Base-by-base conservation (phyloP, 2,888 invertebrate species). In the Drosophila phalerata region DNA sequence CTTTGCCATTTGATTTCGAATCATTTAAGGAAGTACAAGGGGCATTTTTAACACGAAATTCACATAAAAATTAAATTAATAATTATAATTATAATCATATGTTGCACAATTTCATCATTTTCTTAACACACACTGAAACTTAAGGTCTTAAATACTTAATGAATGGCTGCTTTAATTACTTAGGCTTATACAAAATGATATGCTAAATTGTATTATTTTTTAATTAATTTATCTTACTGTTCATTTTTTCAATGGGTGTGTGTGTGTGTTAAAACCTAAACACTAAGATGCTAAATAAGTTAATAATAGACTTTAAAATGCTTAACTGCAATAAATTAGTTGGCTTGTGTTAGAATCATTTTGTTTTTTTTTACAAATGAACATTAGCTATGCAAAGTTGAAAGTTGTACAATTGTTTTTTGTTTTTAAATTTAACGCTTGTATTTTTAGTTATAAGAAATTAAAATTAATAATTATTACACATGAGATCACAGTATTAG, bases 401-500 rank as follows among this genome's bases (percentile, higher is more conserved):
- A 75, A 75, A 52, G 43, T 61, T 66, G 64, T 67, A 48, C 48
- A 58, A 58, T 58, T 64, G 49, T 64, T 66, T 69, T 60, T 58
- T 64, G 49, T 64, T 66, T 69, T 60, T 56, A 66, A 77, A 79
- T 77, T 76, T 69, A 88, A 86, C 81, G 85, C 85, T 90, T 89
- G 85, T 63, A 51, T 80, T 61, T 73, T 83, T 79, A 83, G 80
- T 88, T 85, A 62, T 69, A 83, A 66, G 86, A 85, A 85, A 83
- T 88, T 88, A 86, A 90, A 90, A 88, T 89, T 88, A 89, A 84
- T 88, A 90, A 86, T 91, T 91, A 92, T 92, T 92, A 92, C 90
- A 92, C 90, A 91, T 92, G 92, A 92, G 92, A 92, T 92, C 92
- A 92, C 92, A 92, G 92, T 92, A 92, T 92, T 92, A 92, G 92